A percentile compares a stretch with the other conserved stretches of the same genome.
Evolutionary conservation across 2,888 invertebrate species (phyloP).

Genomic region (Tenodera sinensis): DNA sequence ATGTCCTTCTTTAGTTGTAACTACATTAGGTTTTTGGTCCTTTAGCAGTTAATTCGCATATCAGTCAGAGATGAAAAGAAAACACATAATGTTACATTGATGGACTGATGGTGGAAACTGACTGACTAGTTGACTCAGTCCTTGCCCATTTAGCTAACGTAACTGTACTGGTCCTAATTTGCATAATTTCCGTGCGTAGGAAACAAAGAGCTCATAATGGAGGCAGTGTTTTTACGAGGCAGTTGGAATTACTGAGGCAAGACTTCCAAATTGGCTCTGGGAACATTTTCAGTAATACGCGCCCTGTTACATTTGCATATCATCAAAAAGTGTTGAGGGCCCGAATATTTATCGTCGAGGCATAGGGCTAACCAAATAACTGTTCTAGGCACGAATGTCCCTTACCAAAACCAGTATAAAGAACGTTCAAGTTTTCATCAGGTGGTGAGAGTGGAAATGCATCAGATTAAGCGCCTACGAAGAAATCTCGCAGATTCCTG

Average conservation of each 20-base stretch:
- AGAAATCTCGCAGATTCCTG: not conserved
- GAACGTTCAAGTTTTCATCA: not conserved
- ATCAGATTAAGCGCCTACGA: not conserved
- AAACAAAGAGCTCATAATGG: not conserved
- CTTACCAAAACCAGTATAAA: not conserved
- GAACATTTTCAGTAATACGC: not conserved
- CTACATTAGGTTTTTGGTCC: too few relatives aligned
- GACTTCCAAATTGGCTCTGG: not conserved
- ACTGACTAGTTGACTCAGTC: not conserved
- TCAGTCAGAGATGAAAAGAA: not conserved
- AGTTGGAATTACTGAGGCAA: not conserved
- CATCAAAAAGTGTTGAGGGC: not conserved
- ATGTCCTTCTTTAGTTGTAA: too few relatives aligned
- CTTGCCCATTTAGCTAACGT: not conserved
- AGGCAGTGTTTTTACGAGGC: not conserved
- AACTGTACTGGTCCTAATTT: not conserved
- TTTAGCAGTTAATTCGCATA: too few relatives aligned
- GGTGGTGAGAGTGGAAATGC: not conserved
- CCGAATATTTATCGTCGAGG: not conserved
- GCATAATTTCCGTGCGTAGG: not conserved
- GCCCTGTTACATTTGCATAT: not conserved
- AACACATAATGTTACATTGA: not conserved
- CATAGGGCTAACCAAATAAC: not conserved
- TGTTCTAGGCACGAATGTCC: not conserved
- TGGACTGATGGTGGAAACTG: not conserved